Percentiles rank a stretch among this genome's conserved stretches.
phyloP scores from a whole-genome alignment of 2,113 vertebrate species.

The crab-eating macaque (Macaca fascicularis) region DNA sequence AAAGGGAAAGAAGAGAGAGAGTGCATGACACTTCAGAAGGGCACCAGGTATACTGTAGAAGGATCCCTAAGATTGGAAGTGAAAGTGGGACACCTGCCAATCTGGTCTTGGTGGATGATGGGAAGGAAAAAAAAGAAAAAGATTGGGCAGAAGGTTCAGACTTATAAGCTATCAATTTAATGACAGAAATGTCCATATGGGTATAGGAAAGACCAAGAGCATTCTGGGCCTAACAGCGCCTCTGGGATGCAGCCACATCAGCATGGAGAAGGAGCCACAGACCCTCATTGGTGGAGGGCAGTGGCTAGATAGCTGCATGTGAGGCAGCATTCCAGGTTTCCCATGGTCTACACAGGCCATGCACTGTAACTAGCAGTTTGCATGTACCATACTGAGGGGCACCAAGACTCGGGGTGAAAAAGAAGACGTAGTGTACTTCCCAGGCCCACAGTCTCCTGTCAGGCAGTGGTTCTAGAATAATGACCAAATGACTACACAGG shows the following conservation, averaged over 20 bases:
- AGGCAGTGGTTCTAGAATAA: background rate
- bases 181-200: background rate
- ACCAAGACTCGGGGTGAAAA: background rate
- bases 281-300: background rate
- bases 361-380: background rate
- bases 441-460: background rate
- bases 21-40: background rate
- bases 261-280: background rate
- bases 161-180: background rate
- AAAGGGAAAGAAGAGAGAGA: background rate
- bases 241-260: background rate
- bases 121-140: background rate
- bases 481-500: background rate
- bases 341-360: background rate
- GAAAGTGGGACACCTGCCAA: background rate
- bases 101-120: background rate
- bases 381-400: background rate
- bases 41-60: accelerated
- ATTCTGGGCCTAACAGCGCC: no score
- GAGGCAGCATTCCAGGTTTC: background rate
- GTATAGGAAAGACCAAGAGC: background rate
- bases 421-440: background rate
- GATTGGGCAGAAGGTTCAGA: background rate
- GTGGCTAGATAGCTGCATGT: no score
- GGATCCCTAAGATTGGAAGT: background rate